A percentile compares a stretch with the other conserved stretches of the same genome.
Evolutionary conservation across 2,888 invertebrate species (phyloP).

Genomic region (Mythimna impura): DNA sequence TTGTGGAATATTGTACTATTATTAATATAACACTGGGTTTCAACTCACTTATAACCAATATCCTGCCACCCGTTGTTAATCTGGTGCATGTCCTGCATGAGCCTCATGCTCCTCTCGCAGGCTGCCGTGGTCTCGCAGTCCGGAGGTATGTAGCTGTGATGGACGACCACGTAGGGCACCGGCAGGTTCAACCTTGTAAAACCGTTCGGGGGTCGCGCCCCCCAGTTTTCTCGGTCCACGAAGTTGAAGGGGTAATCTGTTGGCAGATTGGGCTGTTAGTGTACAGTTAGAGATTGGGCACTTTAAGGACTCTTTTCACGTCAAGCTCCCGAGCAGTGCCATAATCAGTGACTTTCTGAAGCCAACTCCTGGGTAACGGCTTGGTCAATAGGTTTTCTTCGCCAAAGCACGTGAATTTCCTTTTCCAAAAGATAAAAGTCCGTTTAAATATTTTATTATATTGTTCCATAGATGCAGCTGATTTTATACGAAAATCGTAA

Average conservation of each 20-base stretch:
- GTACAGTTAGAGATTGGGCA: neutral
- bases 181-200: constrained; percentile 88
- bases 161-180: constrained; percentile 92
- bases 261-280: neutral
- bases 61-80: constrained; percentile 91
- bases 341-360: no score
- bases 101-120: constrained; percentile 91
- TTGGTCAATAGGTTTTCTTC: no score
- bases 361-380: no score
- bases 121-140: constrained; percentile 88
- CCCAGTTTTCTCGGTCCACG: constrained; percentile 42
- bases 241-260: constrained; percentile 51
- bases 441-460: no score
- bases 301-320: neutral
- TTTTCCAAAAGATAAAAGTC: no score
- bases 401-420: no score
- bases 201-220: constrained; percentile 39
- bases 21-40: neutral
- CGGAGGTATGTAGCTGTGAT: constrained; percentile 92
- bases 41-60: constrained; percentile 91
- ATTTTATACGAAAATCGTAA: no score
- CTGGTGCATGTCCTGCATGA: constrained; percentile 92
- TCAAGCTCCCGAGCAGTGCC: no score
- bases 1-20: no score
- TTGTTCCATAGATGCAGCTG: no score